Percentiles rank a stretch among this genome's conserved stretches.
Evolutionary conservation across 2,888 invertebrate species (phyloP).

Genomic region (Parapristionchus giblindavisi): DNA sequence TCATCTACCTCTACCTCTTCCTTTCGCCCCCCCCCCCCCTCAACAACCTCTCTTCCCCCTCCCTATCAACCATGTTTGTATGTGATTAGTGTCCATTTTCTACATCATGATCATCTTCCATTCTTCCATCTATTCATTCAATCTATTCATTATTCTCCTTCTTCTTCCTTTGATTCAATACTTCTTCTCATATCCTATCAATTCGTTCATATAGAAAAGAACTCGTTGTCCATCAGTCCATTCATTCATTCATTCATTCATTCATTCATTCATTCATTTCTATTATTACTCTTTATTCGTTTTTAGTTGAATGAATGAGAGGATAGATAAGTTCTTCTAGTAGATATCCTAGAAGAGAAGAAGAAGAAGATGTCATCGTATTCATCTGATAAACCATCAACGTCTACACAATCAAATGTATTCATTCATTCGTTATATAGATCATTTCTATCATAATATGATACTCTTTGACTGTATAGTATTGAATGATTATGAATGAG

Average conservation of each 20-base stretch:
- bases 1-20: no score
- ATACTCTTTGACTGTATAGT: background rate
- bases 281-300: background rate
- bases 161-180: background rate
- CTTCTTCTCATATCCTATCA: background rate
- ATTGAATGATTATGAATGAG: background rate
- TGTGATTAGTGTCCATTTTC: no score
- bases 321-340: no score
- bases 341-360: no score
- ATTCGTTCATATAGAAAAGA: background rate
- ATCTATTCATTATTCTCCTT: background rate
- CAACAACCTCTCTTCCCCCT: slow-evolving; percentile 11
- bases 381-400: slow-evolving; percentile 13
- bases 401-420: slow-evolving; percentile 5
- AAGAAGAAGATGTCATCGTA: slow-evolving; percentile 21
- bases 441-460: background rate
- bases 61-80: slow-evolving; percentile 9
- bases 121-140: background rate
- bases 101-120: background rate
- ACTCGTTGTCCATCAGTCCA: background rate
- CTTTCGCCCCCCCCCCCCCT: background rate
- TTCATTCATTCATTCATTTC: background rate
- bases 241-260: background rate
- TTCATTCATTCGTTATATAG: background rate
- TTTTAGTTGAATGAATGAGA: no score